Evolutionary conservation across 1,140 invertebrate genomes (phyloP), one percentile per base, ranked within the genome.

Genomic region (Leptopilina clavipes): DNA sequence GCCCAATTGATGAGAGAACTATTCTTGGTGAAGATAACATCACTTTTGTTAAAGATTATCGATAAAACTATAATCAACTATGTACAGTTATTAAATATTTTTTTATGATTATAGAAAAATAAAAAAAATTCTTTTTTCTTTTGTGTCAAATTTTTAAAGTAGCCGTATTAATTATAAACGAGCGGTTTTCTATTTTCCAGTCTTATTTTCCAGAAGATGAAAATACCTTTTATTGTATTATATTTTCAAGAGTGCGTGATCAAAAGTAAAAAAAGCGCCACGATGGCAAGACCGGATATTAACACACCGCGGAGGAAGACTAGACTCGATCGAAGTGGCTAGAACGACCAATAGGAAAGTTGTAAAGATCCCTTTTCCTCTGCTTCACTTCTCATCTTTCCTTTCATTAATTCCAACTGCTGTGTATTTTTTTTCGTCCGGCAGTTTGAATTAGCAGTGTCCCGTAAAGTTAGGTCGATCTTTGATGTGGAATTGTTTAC

Each of bases 271-370:
- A 65, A 19, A 59, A 65, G 31, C 56, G 54, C 22, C 10, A 59
- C 19, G 56, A 65, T 65, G 22, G 22, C 56, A 65, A 19, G 56
- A 65, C 22, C 56, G 56, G 56, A 65, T 31, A 65, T 65, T 65
- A 65, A 18, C 10, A n/a, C 19, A 65, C 56, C 56, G 12, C 56
- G 56, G 1, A 65, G 22, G 56, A 59, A 31, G 8, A 18, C 56
- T 59, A 59, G 22, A 65, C 22, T 25, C 7, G 56, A 65, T 65
- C 56, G 56, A 65, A 65, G 19, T 25, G 56, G 56, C 19, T 25
- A 9, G 19, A 59, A 54, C 52, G n/a, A 54, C 18, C 18, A 56
- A 65, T 65, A 19, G 19, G 8, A 3, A 65, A 25, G 10, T 65
- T 25, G 54, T 59, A 14, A 12, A 25, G 22, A 31, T 8, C 22